phyloP scores from a whole-genome alignment of 2,113 vertebrate species.

The Trematocara variabile region DNA sequence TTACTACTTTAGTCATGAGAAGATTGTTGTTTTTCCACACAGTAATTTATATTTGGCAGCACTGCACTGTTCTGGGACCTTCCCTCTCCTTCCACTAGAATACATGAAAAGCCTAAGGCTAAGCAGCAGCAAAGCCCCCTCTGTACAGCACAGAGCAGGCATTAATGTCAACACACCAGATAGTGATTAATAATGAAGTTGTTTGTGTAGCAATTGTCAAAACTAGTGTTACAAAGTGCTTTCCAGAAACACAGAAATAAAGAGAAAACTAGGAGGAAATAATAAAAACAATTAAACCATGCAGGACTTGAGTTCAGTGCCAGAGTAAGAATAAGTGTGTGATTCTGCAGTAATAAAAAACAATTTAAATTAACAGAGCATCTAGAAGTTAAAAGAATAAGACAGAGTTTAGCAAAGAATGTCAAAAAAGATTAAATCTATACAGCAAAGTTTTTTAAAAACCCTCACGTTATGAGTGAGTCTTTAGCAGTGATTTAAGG shows the following conservation, averaged over 20 bases:
- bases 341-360: neutral
- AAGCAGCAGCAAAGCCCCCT: neutral
- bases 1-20: neutral
- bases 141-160: neutral
- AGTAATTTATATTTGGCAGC: neutral
- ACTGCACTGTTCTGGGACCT: neutral
- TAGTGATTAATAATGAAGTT: neutral
- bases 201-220: neutral
- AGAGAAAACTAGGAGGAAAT: neutral
- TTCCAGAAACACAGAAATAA: neutral
- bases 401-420: neutral
- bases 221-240: neutral
- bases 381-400: fast-evolving
- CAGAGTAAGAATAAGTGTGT: neutral
- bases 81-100: neutral
- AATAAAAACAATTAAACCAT: neutral
- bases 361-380: neutral
- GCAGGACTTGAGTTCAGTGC: neutral
- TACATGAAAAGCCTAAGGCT: neutral
- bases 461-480: fast-evolving
- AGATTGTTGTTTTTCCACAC: neutral
- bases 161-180: neutral
- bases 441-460: neutral
- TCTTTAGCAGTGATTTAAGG: neutral
- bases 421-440: neutral